Evolutionary conservation across 2,797 vertebrate genomes (phyloP).

Genomic region (Hydrophis major): DNA sequence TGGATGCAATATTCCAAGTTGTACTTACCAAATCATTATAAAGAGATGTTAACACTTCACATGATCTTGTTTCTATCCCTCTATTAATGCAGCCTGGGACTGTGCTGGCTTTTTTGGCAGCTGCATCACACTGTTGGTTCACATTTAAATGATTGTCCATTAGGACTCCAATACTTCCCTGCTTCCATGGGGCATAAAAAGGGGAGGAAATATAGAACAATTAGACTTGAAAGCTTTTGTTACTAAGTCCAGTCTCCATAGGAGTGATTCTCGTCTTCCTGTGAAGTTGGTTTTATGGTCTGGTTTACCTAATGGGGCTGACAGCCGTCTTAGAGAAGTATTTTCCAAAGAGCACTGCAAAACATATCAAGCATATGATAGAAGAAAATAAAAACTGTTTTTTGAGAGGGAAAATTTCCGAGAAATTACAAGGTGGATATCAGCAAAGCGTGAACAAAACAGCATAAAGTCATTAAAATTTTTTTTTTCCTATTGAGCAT

Average conservation of each 20-base stretch:
- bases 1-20: background rate
- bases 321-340: background rate
- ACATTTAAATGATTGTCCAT: background rate
- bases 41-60: background rate
- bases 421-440: background rate
- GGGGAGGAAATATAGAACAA: background rate
- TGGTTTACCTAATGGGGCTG: background rate
- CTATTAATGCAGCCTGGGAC: background rate
- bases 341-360: background rate
- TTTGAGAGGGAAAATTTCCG: background rate
- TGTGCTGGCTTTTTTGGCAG: background rate
- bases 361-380: background rate
- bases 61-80: background rate
- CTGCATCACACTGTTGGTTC: background rate
- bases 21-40: background rate
- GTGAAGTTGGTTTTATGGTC: background rate
- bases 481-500: constrained; percentile 48
- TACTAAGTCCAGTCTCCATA: background rate
- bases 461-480: constrained; percentile 28
- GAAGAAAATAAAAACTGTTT: background rate
- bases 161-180: background rate
- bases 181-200: background rate
- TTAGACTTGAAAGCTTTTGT: background rate
- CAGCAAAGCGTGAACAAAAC: background rate
- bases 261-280: background rate